Evolutionary conservation across 2,888 invertebrate genomes (phyloP), one percentile per base, ranked within the genome.

Genomic region (Cheilosia grossa): DNA sequence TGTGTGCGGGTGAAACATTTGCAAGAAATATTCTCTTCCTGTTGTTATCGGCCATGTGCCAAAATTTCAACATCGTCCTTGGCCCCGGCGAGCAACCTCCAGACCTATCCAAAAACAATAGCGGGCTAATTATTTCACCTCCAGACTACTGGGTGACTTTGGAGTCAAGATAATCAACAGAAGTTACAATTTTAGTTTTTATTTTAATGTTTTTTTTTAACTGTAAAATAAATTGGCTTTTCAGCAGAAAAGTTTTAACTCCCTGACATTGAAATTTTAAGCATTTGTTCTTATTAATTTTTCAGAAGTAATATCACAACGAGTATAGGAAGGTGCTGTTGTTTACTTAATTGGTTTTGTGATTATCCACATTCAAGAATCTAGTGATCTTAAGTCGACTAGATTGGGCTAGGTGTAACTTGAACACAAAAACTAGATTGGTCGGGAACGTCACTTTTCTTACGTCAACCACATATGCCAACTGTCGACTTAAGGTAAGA

Each of bases 1-100:
- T 95, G 0, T 96, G 96, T 88, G 94, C 95, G 0, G 96, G 96
- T 0, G 96, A 96, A 90, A 95, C 95, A 0, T 95, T 94, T 89
- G 94, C 95, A 0, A 92, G 95, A 1, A 95, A 95, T 87, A 92
- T 93, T 87, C 92, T 95, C 89, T 96, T 95, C 89, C 93, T 94
- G 81, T 92, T 94, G 9, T 92, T 94, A 40, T 89, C 94, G 0
- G 93, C 92, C 0, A 91, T 96, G 82, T 92, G 95, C 90, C 95
- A 96, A 88, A 94, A 94, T 56, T 96, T 95, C 89, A 91, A 92
- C 74, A 92, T 95, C 15, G 91, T 92, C 2, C 92, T 94, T 1
- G 93, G 93, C 0, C 93, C 93, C 5, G 93, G 93, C 0, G 92
- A 92, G 61, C 86, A 87, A 0, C 90, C 93, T 24, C 94, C 94